phyloP scores from a whole-genome alignment of 1,140 invertebrate species.

The Drosophila melanogaster region DNA sequence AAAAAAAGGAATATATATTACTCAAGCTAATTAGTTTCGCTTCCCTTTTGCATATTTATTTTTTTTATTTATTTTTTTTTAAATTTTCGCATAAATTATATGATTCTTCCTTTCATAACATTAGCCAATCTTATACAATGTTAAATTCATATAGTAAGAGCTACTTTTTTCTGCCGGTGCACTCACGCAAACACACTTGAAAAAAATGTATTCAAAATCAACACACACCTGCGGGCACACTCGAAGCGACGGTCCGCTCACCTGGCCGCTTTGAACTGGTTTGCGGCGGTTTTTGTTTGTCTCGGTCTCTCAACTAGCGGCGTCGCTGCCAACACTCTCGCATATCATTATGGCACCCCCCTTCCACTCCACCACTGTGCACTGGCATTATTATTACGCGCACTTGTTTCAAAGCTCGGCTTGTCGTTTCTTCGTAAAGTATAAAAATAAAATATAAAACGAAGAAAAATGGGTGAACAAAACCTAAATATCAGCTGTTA shows the following conservation, averaged over 20 bases:
- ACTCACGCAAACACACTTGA: background rate
- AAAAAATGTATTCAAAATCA: conserved; percentile 13
- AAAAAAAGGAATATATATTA: background rate
- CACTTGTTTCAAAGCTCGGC: conserved; percentile 43
- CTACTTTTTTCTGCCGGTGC: conserved; percentile 1
- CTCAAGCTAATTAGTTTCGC: no score
- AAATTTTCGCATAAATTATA: background rate
- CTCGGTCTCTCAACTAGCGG: conserved; percentile 26
- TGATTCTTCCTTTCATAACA: background rate
- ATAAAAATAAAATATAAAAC: background rate
- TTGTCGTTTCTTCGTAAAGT: conserved; percentile 37
- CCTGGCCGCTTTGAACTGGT: conserved; percentile 68
- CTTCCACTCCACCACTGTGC: conserved; percentile 11
- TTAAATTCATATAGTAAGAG: no score
- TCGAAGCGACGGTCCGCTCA: conserved; percentile 36
- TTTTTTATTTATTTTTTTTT: no score
- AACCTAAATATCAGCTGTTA: conserved; percentile 48
- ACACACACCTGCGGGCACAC: conserved; percentile 42
- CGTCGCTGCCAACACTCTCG: conserved; percentile 39
- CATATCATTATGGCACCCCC: conserved; percentile 44
- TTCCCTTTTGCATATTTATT: background rate
- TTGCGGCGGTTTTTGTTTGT: conserved; percentile 61
- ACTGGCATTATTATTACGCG: conserved; percentile 53
- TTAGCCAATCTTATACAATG: no score
- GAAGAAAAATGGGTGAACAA: conserved; percentile 10